A percentile compares a stretch with the other conserved stretches of the same genome.
Conservation (phyloP, 2,797 vertebrate species). For the Chrosomus eos region DNA sequence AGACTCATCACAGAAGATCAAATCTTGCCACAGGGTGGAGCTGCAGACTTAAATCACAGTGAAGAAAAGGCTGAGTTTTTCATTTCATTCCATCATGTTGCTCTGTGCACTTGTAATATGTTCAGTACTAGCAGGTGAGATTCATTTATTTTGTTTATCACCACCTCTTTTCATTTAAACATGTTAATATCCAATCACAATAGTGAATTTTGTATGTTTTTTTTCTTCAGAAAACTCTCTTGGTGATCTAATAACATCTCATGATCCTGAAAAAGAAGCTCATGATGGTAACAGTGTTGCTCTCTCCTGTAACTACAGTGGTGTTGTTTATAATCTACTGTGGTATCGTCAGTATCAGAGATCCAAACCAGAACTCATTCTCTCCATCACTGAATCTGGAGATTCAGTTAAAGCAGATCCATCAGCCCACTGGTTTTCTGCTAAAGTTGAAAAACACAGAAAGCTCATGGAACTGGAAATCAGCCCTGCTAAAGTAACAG, state of each 20-base stretch:
- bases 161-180: background rate
- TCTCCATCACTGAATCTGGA: slow-evolving; percentile 27
- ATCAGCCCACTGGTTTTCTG: slow-evolving; percentile 8
- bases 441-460: slow-evolving; percentile 1
- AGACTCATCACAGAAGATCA: too few relatives aligned
- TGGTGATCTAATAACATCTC: background rate
- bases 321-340: background rate
- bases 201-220: background rate
- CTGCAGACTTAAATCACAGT: too few relatives aligned
- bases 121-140: too few relatives aligned
- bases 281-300: background rate
- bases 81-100: too few relatives aligned
- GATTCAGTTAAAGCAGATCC: slow-evolving; percentile 1
- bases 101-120: too few relatives aligned
- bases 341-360: slow-evolving; percentile 43
- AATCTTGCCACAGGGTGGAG: too few relatives aligned
- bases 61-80: too few relatives aligned
- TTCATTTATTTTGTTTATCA: background rate
- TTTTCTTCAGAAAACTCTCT: background rate
- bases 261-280: background rate
- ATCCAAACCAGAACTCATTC: slow-evolving; percentile 33
- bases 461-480: slow-evolving; percentile 33
- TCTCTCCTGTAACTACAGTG: slow-evolving; percentile 37
- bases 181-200: background rate
- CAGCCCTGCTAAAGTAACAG: slow-evolving; percentile 36